phyloP scores from a whole-genome alignment of 1,140 invertebrate genomes.

The Leptinotarsa lineolata region DNA sequence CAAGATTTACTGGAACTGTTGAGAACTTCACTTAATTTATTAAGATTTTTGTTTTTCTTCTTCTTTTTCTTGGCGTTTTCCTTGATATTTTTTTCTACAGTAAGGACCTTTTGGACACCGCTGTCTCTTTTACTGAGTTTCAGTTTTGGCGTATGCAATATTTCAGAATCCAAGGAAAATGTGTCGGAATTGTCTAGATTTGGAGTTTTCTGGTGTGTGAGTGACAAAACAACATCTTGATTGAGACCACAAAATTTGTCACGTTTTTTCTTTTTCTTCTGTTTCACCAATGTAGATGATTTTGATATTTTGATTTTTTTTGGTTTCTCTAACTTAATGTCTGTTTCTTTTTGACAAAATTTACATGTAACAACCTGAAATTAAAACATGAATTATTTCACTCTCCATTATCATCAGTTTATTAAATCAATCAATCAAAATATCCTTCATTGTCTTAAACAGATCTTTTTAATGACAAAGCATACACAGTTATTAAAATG shows the following conservation, averaged over 20 bases:
- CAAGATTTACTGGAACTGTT: slow-evolving; percentile 11
- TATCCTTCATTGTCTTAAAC: slow-evolving; percentile 7
- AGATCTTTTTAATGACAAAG: too few relatives aligned
- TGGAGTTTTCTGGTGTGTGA: slow-evolving; percentile 7
- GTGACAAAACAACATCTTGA: slow-evolving; percentile 28
- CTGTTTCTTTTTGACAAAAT: slow-evolving; percentile 38
- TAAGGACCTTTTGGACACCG: neutral
- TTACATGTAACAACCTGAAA: slow-evolving; percentile 40
- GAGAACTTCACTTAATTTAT: slow-evolving; percentile 27
- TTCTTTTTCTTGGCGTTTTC: slow-evolving; percentile 19
- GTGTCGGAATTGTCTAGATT: neutral
- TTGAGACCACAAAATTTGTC: slow-evolving; percentile 39
- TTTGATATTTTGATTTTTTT: neutral
- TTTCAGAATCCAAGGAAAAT: neutral
- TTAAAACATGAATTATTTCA: too few relatives aligned
- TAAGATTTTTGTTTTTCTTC: slow-evolving; percentile 25
- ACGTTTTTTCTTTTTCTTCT: slow-evolving; percentile 41
- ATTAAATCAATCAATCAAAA: too few relatives aligned
- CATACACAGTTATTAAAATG: too few relatives aligned
- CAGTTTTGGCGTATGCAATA: slow-evolving; percentile 1
- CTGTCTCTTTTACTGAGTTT: slow-evolving; percentile 27
- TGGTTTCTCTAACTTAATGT: slow-evolving; percentile 24
- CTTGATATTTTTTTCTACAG: slow-evolving; percentile 14
- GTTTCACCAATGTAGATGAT: slow-evolving; percentile 5
- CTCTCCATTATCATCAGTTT: too few relatives aligned